Evolutionary conservation across 2,888 invertebrate species (phyloP).

Genomic region (Machimus rusticus): DNA sequence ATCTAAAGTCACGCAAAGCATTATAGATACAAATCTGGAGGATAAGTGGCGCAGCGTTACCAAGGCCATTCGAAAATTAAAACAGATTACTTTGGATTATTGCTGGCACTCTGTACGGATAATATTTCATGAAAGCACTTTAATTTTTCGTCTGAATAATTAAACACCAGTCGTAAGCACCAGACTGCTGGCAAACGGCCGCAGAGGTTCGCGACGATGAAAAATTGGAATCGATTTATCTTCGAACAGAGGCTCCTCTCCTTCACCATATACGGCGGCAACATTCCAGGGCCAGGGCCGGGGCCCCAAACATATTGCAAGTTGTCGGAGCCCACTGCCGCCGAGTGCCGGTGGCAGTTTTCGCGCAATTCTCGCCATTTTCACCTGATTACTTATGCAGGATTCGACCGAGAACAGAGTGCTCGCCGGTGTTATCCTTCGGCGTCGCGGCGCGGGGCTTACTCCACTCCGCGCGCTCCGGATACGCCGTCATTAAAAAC

Average conservation of each 20-base stretch:
- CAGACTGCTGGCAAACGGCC: not conserved
- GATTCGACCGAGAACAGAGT: not conserved
- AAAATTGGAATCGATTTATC: not conserved
- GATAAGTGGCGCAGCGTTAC: not conserved
- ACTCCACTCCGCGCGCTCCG: not conserved
- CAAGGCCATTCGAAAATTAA: not conserved
- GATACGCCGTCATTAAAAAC: slow-evolving; percentile 57
- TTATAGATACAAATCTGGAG: not conserved
- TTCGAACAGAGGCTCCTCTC: not conserved
- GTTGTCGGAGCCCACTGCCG: not conserved
- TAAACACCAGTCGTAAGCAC: not conserved
- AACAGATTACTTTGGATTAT: not conserved
- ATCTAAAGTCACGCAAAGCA: not conserved
- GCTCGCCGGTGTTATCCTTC: not conserved
- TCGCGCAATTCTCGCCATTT: not conserved
- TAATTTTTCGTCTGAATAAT: not conserved
- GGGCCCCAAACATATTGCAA: not conserved
- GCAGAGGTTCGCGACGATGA: not conserved
- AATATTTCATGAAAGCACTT: not conserved
- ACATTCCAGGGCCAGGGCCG: not conserved
- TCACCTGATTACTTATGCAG: slow-evolving; percentile 32
- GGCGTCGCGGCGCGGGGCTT: not conserved
- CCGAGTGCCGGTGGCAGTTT: not conserved
- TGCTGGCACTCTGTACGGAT: not conserved
- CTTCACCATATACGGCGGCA: not conserved